Conservation (phyloP, 2,888 invertebrate genomes). For the Melanotus villosus region DNA sequence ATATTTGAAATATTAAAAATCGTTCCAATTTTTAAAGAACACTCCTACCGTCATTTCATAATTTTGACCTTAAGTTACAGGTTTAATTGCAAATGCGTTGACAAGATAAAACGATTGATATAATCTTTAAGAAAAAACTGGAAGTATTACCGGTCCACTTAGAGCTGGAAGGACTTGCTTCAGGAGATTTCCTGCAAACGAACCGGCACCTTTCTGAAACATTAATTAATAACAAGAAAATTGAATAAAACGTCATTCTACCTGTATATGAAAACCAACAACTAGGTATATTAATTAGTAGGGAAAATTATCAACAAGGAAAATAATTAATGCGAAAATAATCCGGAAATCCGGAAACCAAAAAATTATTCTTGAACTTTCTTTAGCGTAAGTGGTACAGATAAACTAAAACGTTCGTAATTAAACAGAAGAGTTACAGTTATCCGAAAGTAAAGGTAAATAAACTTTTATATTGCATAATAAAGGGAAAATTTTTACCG, state of each 20-base stretch:
- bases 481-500: slow-evolving; percentile 57
- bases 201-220: slow-evolving; percentile 67
- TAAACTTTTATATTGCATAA: not conserved
- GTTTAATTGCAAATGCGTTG: not conserved
- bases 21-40: not conserved
- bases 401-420: no score
- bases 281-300: no score
- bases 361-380: no score
- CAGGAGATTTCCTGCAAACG: slow-evolving; percentile 63
- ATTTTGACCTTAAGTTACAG: not conserved
- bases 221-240: slow-evolving; percentile 4
- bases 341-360: not conserved
- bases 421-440: no score
- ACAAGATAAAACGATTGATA: not conserved
- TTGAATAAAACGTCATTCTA: slow-evolving; percentile 18
- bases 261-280: no score
- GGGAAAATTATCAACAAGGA: no score
- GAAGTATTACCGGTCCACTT: slow-evolving; percentile 64
- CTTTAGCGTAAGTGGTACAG: no score
- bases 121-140: not conserved
- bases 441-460: slow-evolving; percentile 10
- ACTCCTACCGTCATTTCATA: not conserved
- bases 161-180: slow-evolving; percentile 64
- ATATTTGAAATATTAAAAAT: not conserved
- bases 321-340: not conserved